Base-by-base conservation (phyloP, 2,888 invertebrate species). In the Leptinotarsa juncta region DNA sequence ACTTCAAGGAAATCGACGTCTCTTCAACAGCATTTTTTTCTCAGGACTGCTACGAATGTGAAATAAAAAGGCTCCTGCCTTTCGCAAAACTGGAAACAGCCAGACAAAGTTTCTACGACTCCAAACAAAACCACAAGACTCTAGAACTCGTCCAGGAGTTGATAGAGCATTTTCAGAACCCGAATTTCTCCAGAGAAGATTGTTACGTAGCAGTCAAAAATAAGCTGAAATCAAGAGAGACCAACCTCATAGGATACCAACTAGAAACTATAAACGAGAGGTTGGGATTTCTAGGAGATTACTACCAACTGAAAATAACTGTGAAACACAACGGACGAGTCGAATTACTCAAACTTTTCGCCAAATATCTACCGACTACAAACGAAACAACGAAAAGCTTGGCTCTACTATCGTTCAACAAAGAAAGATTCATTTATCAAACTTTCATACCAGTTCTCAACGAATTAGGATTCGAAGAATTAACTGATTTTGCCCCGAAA, bases 391-490 rank as follows among this genome's bases (percentile, higher is more conserved):
- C 76, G 18, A 76, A 73, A 57, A 53, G 23, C 23, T 76, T 79
- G 48, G 81, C 68, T 14, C 20, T 5, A 16, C 14, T 60, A 4
- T 70, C 78, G 3, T 83, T 83, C 72, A 78, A 78, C 65, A 83
- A 83, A 69, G 84, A 84, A 75, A 72, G 78, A 20, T 81, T 82
- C 0, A 88, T 90, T 48, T 91, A 89, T 77, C 82, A 84, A 60
- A 77, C 70, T 1, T 81, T 88, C 69, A 80, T 90, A 4, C 79
- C 89, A 1, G 50, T 72, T 71, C 50, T 77, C 89, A 89, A 0
- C 78, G 83, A 55, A 77, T 78, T 65, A 77, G 83, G 55, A 81
- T 84, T 81, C 26, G 65, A 57, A 65, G 76, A 67, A 74, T 74
- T 83, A 32, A 67, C 74, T 20, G 78, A 79, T 20, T 82, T 82